Evolutionary conservation across 2,797 vertebrate species (phyloP), one percentile per base, ranked within the genome.

Genomic region (Premnoplex brunnescens): DNA sequence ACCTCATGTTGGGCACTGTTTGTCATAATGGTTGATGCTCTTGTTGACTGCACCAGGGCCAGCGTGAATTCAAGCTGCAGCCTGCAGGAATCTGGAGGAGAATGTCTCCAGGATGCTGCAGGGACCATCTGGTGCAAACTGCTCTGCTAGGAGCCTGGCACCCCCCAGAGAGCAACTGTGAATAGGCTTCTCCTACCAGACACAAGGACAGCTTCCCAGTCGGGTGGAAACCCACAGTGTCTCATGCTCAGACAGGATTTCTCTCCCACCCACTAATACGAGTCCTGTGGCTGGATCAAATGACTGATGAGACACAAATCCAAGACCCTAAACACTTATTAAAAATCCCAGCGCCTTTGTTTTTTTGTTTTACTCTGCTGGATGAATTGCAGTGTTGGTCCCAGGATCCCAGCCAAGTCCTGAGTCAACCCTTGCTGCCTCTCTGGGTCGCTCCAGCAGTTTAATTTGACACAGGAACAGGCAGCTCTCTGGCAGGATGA

Each of bases 271-370:
- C 89, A 81, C 79, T 95, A 94, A 93, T 73, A 72, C 0, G 1
- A 95, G 68, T 75, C 87, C 91, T 93, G 85, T 90, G 95, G 91
- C 91, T 88, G 76, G 85, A 94, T 91, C 89, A 93, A 94, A 78
- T 91, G 93, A 89, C 93, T 49, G 66, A 81, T 4, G 32, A 88
- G 95, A 96, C 87, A 58, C 37, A 83, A 91, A 96, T 94, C 93
- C 89, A 85, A 92, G 81, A 74, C 49, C 62, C 84, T 88, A 91
- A 96, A 86, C 55, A 56, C 91, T 89, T 89, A 86, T 76, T 93
- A 88, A 94, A 94, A 95, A 73, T 62, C 73, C 87, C 76, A 81
- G 73, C 0, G 66, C 82, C 82, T 95, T 91, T 95, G 79, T 85
- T 94, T 88, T 82, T 88, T 64, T 86, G 66, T 88, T 95, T 93